Evolutionary conservation across 2,888 invertebrate genomes (phyloP).

Genomic region (Electrophaes corylata): DNA sequence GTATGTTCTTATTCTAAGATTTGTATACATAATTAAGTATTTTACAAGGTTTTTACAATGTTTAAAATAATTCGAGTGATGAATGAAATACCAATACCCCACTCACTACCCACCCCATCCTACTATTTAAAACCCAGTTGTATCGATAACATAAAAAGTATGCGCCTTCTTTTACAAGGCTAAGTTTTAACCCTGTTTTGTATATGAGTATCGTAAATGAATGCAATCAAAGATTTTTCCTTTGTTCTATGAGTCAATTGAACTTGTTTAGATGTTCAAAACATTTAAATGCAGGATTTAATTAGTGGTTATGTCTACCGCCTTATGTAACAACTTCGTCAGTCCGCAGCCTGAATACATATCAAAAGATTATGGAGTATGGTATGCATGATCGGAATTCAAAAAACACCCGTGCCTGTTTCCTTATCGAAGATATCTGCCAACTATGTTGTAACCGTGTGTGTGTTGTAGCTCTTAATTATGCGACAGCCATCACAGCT

Average conservation of each 20-base stretch:
- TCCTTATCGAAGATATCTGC: constrained; percentile 1
- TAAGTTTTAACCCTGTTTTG: background rate
- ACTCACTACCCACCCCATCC: too few species aligned
- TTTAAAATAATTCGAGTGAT: too few species aligned
- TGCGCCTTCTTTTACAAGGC: background rate
- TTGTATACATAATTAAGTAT: too few species aligned
- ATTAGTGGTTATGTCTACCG: background rate
- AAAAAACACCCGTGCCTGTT: constrained; percentile 8
- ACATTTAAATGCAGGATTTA: constrained; percentile 6
- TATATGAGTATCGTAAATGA: background rate
- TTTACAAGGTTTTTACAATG: too few species aligned
- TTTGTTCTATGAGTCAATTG: constrained; percentile 12
- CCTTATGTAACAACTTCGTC: constrained; percentile 13
- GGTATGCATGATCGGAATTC: constrained; percentile 15
- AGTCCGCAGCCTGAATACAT: constrained; percentile 17
- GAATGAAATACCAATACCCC: too few species aligned
- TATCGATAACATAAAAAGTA: too few species aligned
- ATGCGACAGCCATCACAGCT: too few species aligned
- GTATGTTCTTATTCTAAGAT: too few species aligned
- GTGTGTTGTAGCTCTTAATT: background rate
- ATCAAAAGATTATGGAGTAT: constrained; percentile 6
- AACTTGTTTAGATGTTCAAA: constrained; percentile 4
- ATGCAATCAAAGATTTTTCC: background rate
- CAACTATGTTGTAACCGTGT: background rate
- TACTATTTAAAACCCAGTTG: too few species aligned